Conservation (phyloP, 2,888 invertebrate genomes). For the Lepidochrysops patricia region DNA sequence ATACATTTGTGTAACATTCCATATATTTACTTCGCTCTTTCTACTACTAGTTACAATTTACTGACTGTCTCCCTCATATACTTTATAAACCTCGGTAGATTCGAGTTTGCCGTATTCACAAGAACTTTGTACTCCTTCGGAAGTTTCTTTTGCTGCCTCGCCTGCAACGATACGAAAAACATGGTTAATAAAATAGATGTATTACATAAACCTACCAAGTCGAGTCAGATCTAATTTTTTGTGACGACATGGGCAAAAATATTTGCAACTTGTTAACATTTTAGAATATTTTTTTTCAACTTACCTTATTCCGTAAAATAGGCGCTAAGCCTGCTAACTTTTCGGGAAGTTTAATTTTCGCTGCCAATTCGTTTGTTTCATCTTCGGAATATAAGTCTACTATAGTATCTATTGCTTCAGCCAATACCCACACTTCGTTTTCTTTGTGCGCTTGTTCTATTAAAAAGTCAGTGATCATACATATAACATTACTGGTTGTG, state of each 20-base stretch:
- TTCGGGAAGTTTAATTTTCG: conserved; percentile 77
- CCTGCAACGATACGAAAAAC: conserved; percentile 44
- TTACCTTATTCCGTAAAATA: conserved; percentile 79
- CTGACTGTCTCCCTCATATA: conserved; percentile 74
- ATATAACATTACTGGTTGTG: conserved; percentile 47
- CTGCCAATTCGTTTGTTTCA: conserved; percentile 78
- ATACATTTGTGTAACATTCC: not conserved
- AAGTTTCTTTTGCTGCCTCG: conserved; percentile 77
- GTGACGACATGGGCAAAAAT: not conserved
- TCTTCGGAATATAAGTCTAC: conserved; percentile 87
- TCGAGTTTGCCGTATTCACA: conserved; percentile 80
- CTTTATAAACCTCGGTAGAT: conserved; percentile 81
- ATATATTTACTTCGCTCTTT: too few relatives aligned
- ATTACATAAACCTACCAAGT: too few relatives aligned
- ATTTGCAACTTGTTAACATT: not conserved
- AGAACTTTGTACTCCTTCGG: conserved; percentile 80
- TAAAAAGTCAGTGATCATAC: conserved; percentile 74
- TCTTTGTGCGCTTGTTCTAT: conserved; percentile 76
- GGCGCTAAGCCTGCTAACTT: conserved; percentile 75
- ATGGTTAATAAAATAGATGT: too few relatives aligned
- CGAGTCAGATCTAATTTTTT: too few relatives aligned
- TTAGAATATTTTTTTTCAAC: not conserved
- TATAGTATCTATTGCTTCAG: conserved; percentile 82
- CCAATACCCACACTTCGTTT: conserved; percentile 80
- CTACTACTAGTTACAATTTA: conserved; percentile 32